phyloP scores from a whole-genome alignment of 2,797 vertebrate species.

The Sarcoramphus papa region DNA sequence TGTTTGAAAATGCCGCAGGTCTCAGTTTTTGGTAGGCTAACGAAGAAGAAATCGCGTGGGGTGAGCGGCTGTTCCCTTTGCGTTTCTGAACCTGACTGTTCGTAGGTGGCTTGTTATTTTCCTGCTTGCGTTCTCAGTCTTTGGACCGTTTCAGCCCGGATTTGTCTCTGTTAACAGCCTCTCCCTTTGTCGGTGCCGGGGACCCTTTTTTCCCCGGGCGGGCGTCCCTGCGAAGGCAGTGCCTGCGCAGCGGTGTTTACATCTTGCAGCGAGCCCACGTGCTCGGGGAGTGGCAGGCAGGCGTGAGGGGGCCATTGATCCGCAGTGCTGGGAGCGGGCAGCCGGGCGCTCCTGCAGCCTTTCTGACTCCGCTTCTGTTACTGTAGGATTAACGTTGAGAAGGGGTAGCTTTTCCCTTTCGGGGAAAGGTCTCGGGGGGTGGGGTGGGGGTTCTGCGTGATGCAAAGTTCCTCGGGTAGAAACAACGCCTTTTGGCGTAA shows the following conservation, averaged over 20 bases:
- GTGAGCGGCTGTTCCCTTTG: not conserved
- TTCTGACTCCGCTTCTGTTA: fast-evolving
- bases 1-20: not conserved
- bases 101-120: not conserved
- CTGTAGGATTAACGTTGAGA: not conserved
- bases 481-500: fast-evolving
- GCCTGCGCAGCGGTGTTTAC: not conserved
- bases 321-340: not conserved
- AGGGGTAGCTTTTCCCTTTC: not conserved
- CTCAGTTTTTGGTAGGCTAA: not conserved
- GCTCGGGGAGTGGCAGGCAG: not conserved
- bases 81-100: not conserved
- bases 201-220: not conserved
- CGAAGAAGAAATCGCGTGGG: not conserved
- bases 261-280: not conserved
- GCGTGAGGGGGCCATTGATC: not conserved
- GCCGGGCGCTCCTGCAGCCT: not conserved
- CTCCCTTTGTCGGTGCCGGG: not conserved
- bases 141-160: fast-evolving
- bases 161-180: not conserved
- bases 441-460: not conserved
- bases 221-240: not conserved
- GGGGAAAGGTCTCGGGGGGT: not conserved
- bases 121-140: not conserved
- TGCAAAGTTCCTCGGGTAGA: not conserved